Evolutionary conservation across 2,888 invertebrate species (phyloP).

Genomic region (Lithophane ornitopus): DNA sequence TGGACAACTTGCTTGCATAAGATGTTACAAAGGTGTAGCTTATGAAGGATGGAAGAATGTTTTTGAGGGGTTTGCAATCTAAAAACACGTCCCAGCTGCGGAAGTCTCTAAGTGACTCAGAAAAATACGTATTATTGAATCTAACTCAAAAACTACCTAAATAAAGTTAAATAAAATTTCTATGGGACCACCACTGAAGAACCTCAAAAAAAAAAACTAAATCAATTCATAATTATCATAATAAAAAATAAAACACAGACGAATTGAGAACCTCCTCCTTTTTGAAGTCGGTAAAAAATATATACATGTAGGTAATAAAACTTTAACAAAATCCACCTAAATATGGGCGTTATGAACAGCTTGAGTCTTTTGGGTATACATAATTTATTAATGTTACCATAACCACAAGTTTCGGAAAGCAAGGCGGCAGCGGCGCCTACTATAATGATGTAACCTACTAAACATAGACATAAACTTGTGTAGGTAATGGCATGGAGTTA

Average conservation of each 20-base stretch:
- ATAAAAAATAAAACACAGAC: no score
- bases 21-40: background rate
- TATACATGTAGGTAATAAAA: background rate
- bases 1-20: background rate
- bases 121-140: no score
- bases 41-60: background rate
- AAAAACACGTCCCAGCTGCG: background rate
- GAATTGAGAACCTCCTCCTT: no score
- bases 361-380: background rate
- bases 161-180: no score
- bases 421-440: background rate
- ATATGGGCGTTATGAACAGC: background rate
- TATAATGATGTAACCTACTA: background rate
- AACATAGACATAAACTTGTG: background rate
- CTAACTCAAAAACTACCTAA: no score
- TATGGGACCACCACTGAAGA: no score
- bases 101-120: background rate
- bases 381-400: conserved; percentile 16
- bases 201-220: no score
- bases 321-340: background rate
- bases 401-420: background rate
- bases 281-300: no score
- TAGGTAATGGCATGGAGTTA: no score
- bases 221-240: no score
- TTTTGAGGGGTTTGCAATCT: background rate